Base-by-base conservation (phyloP, 2,113 vertebrate genomes). In the Tachuris rubrigastra region DNA sequence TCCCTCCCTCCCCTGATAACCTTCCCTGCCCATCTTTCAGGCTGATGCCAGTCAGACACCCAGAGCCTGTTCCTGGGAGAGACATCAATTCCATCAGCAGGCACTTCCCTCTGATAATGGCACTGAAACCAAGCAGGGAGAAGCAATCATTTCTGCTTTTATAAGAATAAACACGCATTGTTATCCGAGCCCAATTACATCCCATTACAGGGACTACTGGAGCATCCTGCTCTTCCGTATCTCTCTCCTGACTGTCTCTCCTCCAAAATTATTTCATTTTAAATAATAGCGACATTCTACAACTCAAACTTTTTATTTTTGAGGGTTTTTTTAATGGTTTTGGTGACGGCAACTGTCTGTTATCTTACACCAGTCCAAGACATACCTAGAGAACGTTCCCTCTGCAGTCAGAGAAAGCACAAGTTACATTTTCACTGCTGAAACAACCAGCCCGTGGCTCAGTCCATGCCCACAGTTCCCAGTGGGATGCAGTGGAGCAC, bases 61-160 rank as follows among this genome's bases (percentile, higher is more conserved):
- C 53, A 27, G 79, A 90, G 94, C 66, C 37, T 28, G 28, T 53
- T 94, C 85, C 58, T 85, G 80, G 83, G 91, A 95, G 74, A 79
- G 84, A 66, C 62, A 85, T 81, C 85, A 88, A 65, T 85, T 92
- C 92, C 50, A 14, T 69, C 39, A 30, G 75, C 44, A 69, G 88
- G 71, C 83, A 71, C 63, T 63, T 93, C 71, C 25, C 93, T n/a
- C 2, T 25, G 73, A 87, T 14, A 81, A 55, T 10, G 46, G 74
- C 96, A 63, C 69, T 66, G 79, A 71, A 63, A 92, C 35, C 71
- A 65, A 83, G 88, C 77, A 66, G 62, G 12, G 53, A 93, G 79
- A 44, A 85, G 86, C 74, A 80, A 72, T 68, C 87, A 76, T 12
- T 80, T 75, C 10, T 37, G 50, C 68, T 80, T 80, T 90, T 46